These are phyloP conservation scores for Diarsia dahlii DNA, from an alignment of 2,888 invertebrate species.

Conservation along the genomic window DNA sequence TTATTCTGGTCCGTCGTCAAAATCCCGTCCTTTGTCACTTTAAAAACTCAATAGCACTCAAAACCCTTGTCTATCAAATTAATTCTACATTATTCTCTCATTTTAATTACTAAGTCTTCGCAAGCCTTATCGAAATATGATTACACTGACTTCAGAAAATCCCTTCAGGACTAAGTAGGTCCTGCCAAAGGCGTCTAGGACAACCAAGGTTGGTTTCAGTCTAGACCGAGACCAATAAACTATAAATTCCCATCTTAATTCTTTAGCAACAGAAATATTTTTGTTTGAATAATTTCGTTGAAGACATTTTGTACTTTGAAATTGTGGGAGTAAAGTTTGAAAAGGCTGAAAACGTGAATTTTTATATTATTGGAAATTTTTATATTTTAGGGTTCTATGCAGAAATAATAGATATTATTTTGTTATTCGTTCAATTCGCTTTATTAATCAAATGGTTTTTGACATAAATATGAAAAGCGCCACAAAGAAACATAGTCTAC, in stretches of 20 bases:
- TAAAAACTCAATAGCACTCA: constrained; percentile 34
- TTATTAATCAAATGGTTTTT: neutral
- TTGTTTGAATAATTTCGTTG: constrained; percentile 2
- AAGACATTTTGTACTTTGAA: constrained; percentile 37
- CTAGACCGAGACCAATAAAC: constrained; percentile 36
- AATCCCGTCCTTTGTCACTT: constrained; percentile 40
- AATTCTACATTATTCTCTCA: constrained; percentile 41
- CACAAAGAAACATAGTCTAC: neutral
- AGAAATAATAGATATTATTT: neutral
- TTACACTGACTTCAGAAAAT: constrained; percentile 61
- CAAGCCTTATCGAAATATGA: constrained; percentile 52
- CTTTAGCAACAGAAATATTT: constrained; percentile 28
- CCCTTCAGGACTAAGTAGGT: constrained; percentile 49
- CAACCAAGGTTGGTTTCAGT: constrained; percentile 50
- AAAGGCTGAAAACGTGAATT: neutral
- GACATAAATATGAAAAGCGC: neutral
- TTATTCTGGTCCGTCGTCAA: constrained; percentile 41
- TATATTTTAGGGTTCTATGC: neutral
- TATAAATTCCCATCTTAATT: constrained; percentile 26
- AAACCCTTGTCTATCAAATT: constrained; percentile 48
- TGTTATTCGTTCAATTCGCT: constrained; percentile 3
- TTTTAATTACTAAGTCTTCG: constrained; percentile 59
- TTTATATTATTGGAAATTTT: neutral
- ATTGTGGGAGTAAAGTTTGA: constrained; percentile 17
- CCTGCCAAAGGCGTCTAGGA: constrained; percentile 68